A percentile compares a stretch with the other conserved stretches of the same genome.
These are phyloP conservation scores for Dugesia japonica DNA, from an alignment of 2,888 invertebrate genomes.

Conservation along the genomic window DNA sequence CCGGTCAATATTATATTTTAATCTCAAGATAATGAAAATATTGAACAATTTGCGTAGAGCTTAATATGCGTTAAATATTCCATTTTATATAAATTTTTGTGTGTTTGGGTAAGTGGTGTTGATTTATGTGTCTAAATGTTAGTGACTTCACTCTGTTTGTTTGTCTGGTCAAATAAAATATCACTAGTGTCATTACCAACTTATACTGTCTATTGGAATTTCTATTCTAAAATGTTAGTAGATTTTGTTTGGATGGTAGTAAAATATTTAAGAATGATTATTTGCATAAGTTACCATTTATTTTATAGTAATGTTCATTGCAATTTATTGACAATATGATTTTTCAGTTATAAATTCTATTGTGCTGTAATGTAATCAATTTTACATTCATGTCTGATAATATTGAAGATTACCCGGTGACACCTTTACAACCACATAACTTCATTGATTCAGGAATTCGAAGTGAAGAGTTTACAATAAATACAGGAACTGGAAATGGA, in stretches of 20 bases:
- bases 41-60: too few relatives aligned
- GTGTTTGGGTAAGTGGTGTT: constrained; percentile 2
- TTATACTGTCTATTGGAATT: neutral
- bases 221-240: neutral
- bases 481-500: neutral
- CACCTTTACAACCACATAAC: neutral
- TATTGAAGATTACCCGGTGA: constrained; percentile 27
- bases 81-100: constrained; percentile 3
- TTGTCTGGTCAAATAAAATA: neutral
- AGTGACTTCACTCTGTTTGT: too few relatives aligned
- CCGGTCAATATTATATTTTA: too few relatives aligned
- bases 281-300: too few relatives aligned
- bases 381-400: constrained; percentile 16
- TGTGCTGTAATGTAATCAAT: neutral
- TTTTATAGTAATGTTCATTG: too few relatives aligned
- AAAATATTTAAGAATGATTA: too few relatives aligned
- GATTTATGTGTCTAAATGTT: neutral
- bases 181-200: neutral
- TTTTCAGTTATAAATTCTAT: too few relatives aligned
- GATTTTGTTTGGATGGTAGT: neutral
- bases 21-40: too few relatives aligned
- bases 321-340: too few relatives aligned
- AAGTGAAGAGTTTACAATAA: neutral
- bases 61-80: too few relatives aligned
- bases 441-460: neutral